Percentiles rank a stretch among this genome's conserved stretches.
Evolutionary conservation across 2,113 vertebrate genomes (phyloP).

Genomic region (Nycticebus coucang): DNA sequence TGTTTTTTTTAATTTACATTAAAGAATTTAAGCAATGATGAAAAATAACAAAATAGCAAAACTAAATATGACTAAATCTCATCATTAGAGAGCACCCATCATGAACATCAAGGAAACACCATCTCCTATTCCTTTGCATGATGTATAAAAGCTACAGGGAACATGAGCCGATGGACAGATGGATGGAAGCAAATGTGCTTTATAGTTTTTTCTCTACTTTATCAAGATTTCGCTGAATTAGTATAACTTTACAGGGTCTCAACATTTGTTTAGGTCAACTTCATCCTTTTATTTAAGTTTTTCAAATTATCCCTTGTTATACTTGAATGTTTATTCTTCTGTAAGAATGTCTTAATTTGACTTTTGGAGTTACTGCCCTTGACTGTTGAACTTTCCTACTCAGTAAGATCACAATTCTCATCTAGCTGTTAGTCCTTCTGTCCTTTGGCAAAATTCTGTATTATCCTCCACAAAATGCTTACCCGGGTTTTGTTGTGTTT

Average conservation of each 20-base stretch:
- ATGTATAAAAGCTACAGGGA: neutral
- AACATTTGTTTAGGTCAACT: neutral
- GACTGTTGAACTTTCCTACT: neutral
- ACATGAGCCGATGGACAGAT: neutral
- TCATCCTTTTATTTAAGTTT: neutral
- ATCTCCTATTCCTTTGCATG: neutral
- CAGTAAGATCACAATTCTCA: neutral
- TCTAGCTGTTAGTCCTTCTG: neutral
- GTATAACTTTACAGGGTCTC: neutral
- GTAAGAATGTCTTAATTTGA: neutral
- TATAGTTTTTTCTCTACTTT: neutral
- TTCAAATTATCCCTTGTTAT: neutral
- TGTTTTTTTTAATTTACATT: neutral
- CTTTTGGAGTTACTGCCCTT: neutral
- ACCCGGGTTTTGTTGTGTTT: neutral
- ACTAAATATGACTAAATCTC: neutral
- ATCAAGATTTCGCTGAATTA: neutral
- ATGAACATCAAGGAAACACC: neutral
- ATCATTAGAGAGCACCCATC: neutral
- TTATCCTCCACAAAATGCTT: neutral
- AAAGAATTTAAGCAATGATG: neutral
- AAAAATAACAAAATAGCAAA: neutral
- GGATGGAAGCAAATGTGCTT: neutral
- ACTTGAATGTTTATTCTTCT: neutral
- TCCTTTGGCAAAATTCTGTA: neutral